Evolutionary conservation across 2,888 invertebrate genomes (phyloP).

Genomic region (Gastrophysa polygoni): DNA sequence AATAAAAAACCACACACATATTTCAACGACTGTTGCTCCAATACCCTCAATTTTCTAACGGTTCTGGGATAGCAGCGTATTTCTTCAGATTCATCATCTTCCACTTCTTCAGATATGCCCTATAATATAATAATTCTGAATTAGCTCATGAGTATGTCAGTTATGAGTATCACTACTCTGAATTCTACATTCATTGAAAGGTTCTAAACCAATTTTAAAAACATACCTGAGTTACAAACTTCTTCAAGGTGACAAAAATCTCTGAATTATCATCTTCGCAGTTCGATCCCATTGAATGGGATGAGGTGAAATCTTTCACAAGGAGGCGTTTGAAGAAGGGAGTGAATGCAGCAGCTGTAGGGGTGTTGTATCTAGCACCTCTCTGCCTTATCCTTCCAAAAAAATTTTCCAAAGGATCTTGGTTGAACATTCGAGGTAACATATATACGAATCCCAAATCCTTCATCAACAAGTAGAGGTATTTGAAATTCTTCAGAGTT

Average conservation of each 20-base stretch:
- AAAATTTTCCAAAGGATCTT: conserved; percentile 25
- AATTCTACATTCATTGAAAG: too few species aligned
- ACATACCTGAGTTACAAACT: not conserved
- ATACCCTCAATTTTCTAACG: too few species aligned
- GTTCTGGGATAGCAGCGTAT: too few species aligned
- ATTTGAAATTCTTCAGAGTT: conserved; percentile 27
- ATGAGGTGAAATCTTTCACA: conserved; percentile 18
- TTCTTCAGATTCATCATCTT: too few species aligned
- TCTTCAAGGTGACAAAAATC: not conserved
- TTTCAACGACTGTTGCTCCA: too few species aligned
- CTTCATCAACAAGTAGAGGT: too few species aligned
- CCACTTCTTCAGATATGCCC: too few species aligned
- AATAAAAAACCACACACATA: too few species aligned
- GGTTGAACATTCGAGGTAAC: conserved; percentile 22
- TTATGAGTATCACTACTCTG: too few species aligned
- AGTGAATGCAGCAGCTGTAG: conserved; percentile 5
- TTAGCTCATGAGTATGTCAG: too few species aligned
- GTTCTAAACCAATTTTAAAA: too few species aligned
- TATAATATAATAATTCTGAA: too few species aligned
- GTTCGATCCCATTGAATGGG: not conserved
- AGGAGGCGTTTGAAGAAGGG: conserved; percentile 16
- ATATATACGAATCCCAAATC: conserved; percentile 10
- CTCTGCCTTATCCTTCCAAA: conserved; percentile 22
- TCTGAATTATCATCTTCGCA: conserved; percentile 6
- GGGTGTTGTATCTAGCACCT: conserved; percentile 17